A percentile compares a stretch with the other conserved stretches of the same genome.
These are phyloP conservation scores for Cotesia typhae DNA, from an alignment of 1,140 invertebrate species.

Conservation along the genomic window DNA sequence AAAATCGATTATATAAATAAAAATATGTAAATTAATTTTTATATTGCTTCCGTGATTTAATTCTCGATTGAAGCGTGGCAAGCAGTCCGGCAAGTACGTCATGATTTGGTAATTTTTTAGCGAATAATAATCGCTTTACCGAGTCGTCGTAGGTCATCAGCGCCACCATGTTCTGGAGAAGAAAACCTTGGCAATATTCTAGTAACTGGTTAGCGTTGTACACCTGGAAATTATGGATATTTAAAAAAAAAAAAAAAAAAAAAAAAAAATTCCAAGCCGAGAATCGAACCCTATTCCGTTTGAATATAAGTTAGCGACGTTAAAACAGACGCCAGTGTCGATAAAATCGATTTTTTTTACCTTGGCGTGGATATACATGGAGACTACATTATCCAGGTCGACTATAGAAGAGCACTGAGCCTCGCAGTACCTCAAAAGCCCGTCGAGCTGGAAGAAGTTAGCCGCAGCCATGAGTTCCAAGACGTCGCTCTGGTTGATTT, in stretches of 20 bases:
- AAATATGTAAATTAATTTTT: conserved; percentile 47
- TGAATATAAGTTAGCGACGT: no score
- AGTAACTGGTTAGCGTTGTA: conserved; percentile 86
- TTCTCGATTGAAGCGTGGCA: conserved; percentile 80
- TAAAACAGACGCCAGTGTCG: not conserved
- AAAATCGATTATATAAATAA: not conserved
- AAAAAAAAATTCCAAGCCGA: no score
- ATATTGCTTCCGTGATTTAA: conserved; percentile 70
- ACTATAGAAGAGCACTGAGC: conserved; percentile 83
- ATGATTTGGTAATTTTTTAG: conserved; percentile 88
- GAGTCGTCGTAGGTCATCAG: conserved; percentile 90
- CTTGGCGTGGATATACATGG: conserved; percentile 93
- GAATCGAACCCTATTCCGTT: no score
- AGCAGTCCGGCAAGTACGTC: conserved; percentile 86
- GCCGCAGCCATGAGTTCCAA: conserved; percentile 90
- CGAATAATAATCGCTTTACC: conserved; percentile 86
- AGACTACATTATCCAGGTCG: conserved; percentile 88
- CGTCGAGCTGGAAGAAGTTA: conserved; percentile 90
- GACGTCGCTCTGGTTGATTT: conserved; percentile 82
- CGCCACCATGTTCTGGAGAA: conserved; percentile 94
- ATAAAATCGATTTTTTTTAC: conserved; percentile 47
- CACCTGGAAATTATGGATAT: conserved; percentile 68
- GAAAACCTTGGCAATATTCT: conserved; percentile 90
- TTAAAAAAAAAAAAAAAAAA: no score
- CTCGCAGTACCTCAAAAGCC: conserved; percentile 85